Conservation (phyloP, 2,888 invertebrate genomes). For the Ormyrus thymus region DNA sequence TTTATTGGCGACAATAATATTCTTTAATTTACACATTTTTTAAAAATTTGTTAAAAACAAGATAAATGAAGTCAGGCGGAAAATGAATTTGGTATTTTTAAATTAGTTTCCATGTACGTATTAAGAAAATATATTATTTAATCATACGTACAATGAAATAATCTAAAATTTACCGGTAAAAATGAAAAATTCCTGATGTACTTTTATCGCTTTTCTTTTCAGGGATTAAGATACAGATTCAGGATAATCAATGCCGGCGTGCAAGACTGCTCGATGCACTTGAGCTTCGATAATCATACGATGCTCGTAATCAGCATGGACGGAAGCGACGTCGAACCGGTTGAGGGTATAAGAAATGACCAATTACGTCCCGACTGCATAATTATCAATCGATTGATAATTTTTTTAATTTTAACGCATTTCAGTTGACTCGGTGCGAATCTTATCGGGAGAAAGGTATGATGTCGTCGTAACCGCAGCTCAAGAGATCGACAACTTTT, state of each 20-base stretch:
- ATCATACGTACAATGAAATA: too few species aligned
- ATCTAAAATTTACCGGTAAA: too few species aligned
- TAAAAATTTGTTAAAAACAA: too few species aligned
- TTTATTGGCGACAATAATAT: too few species aligned
- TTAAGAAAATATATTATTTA: too few species aligned
- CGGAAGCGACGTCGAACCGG: slow-evolving; percentile 80
- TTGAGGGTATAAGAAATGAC: slow-evolving; percentile 78
- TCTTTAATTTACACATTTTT: too few species aligned
- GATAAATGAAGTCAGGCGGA: too few species aligned
- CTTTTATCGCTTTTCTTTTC: not conserved
- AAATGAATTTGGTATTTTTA: not conserved
- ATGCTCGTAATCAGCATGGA: too few species aligned
- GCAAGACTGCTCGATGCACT: slow-evolving; percentile 83
- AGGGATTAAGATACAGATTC: slow-evolving; percentile 81
- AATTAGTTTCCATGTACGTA: too few species aligned
- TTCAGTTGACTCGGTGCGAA: slow-evolving; percentile 81
- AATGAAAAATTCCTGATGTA: too few species aligned
- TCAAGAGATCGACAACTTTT: slow-evolving; percentile 83
- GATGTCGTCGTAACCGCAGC: slow-evolving; percentile 89
- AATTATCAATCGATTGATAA: not conserved
- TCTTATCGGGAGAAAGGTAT: slow-evolving; percentile 92
- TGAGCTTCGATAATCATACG: too few species aligned
- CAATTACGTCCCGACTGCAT: not conserved
- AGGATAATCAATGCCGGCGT: slow-evolving; percentile 90
- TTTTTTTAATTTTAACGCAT: slow-evolving; percentile 1